Conservation (phyloP, 2,888 invertebrate species). For the Pogonocherus hispidulus region DNA sequence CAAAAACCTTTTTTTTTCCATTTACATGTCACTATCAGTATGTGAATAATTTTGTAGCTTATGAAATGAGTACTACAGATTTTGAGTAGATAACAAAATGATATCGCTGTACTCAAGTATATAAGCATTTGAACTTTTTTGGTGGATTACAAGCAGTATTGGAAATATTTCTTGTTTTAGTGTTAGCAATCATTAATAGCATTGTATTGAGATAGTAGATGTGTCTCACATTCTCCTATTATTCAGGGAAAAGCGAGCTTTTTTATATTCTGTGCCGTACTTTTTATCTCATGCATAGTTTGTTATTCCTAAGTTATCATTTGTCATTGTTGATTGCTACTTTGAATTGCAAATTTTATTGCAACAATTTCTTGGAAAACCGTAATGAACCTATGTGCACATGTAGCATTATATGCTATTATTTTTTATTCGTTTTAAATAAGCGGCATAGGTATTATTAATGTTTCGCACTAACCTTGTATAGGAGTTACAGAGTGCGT, state of each 20-base stretch:
- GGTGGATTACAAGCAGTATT: too few species aligned
- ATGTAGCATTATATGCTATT: constrained; percentile 15
- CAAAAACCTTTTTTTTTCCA: too few species aligned
- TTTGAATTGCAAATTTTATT: constrained; percentile 35
- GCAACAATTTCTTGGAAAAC: constrained; percentile 25
- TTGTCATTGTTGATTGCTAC: constrained; percentile 24
- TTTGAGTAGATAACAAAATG: too few species aligned
- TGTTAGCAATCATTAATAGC: too few species aligned
- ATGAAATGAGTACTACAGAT: too few species aligned
- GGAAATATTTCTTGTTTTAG: too few species aligned
- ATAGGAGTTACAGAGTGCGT: neutral
- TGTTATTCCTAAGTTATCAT: constrained; percentile 27
- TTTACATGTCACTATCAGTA: too few species aligned
- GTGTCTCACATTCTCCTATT: too few species aligned
- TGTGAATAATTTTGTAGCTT: too few species aligned
- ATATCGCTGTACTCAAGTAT: too few species aligned
- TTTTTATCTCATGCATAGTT: constrained; percentile 17
- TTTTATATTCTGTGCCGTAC: constrained; percentile 2
- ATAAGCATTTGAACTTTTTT: too few species aligned
- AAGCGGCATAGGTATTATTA: neutral
- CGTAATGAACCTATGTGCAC: constrained; percentile 22
- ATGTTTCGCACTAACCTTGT: neutral
- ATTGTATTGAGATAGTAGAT: too few species aligned
- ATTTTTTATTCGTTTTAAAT: constrained; percentile 8
- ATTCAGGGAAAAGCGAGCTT: neutral